These are phyloP conservation scores for Mus minutoides DNA, from an alignment of 2,797 vertebrate species.

Conservation along the genomic window DNA sequence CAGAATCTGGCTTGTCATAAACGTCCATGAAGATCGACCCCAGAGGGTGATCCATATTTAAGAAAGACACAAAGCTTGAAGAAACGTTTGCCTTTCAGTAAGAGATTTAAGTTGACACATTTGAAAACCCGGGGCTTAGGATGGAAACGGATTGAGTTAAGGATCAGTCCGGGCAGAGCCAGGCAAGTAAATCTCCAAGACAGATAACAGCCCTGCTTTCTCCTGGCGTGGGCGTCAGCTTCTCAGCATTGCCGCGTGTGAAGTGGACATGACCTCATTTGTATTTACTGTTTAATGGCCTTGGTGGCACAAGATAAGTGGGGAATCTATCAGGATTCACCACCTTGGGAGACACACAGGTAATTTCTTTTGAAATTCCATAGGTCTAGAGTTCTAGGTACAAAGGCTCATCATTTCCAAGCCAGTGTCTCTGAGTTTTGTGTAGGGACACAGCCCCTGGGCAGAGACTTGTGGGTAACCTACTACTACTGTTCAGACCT, in stretches of 20 bases:
- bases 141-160: slow-evolving; percentile 71
- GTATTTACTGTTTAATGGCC: slow-evolving; percentile 68
- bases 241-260: slow-evolving; percentile 62
- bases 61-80: slow-evolving; percentile 73
- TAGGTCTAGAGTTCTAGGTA: background rate
- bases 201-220: background rate
- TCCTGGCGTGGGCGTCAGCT: slow-evolving; percentile 67
- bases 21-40: slow-evolving; percentile 75
- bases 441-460: background rate
- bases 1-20: slow-evolving; percentile 76
- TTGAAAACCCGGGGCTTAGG: slow-evolving; percentile 43
- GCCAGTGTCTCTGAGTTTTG: background rate
- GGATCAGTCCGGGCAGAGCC: slow-evolving; percentile 16
- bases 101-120: slow-evolving; percentile 56
- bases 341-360: background rate
- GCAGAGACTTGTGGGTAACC: background rate
- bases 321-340: background rate
- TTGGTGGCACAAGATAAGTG: slow-evolving; percentile 44
- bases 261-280: slow-evolving; percentile 69
- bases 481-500: background rate
- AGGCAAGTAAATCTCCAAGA: slow-evolving; percentile 75
- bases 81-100: slow-evolving; percentile 55
- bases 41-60: slow-evolving; percentile 73
- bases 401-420: background rate
- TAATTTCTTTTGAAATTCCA: background rate